Conservation (phyloP, 2,797 vertebrate species). For the Falco peregrinus region DNA sequence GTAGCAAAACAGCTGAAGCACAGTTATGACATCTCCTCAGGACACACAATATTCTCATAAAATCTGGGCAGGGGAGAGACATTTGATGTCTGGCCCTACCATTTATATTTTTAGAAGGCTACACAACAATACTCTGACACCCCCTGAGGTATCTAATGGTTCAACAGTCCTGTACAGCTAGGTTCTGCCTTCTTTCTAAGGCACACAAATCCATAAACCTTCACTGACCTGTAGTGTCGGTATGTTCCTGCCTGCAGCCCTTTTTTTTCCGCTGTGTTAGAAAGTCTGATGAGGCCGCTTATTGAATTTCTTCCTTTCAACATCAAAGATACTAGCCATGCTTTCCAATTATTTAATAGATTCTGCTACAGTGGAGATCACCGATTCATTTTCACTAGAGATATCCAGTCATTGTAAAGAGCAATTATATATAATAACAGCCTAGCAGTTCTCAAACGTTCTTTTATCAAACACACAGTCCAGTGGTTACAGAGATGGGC, state of each 20-base stretch:
- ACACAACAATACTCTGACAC: conserved; percentile 54
- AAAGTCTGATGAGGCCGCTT: conserved; percentile 66
- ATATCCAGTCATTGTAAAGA: conserved; percentile 70
- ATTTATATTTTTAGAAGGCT: conserved; percentile 70
- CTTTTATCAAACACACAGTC: conserved; percentile 66
- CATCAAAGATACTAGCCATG: conserved; percentile 66
- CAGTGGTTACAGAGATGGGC: conserved; percentile 52
- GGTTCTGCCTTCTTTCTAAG: conserved; percentile 48
- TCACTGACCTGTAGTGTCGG: conserved; percentile 62
- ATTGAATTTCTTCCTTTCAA: conserved; percentile 74
- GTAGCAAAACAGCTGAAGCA: conserved; percentile 23
- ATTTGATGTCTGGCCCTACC: conserved; percentile 55
- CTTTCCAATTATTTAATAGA: conserved; percentile 78
- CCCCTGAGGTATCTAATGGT: conserved; percentile 63
- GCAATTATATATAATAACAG: conserved; percentile 75
- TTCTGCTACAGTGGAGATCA: conserved; percentile 66
- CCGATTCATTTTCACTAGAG: conserved; percentile 68
- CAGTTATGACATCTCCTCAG: conserved; percentile 43
- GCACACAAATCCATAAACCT: conserved; percentile 56
- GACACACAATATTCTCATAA: conserved; percentile 4
- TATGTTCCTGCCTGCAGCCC: conserved; percentile 56
- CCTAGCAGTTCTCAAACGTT: conserved; percentile 59
- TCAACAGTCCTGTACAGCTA: conserved; percentile 53
- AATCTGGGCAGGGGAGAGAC: conserved; percentile 14
- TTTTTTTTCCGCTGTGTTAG: conserved; percentile 68